These are phyloP conservation scores for Ceyx erithaca DNA, from an alignment of 2,797 vertebrate species.

Conservation along the genomic window DNA sequence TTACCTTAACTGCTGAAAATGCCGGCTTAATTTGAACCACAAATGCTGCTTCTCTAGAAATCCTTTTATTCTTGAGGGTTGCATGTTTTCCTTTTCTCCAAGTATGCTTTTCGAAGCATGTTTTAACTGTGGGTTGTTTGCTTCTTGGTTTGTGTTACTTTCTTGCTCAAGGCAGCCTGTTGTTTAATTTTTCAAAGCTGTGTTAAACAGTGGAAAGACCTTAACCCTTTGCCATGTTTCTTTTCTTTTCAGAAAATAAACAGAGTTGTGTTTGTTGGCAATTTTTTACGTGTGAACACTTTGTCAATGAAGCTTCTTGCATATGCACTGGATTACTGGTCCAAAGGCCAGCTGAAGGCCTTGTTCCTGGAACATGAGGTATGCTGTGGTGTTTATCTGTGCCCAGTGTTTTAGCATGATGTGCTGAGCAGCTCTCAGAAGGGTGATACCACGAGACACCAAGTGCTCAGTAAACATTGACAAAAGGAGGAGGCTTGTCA, in stretches of 20 bases:
- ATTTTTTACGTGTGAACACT: constrained; percentile 87
- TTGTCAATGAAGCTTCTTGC: constrained; percentile 88
- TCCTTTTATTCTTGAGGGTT: not conserved
- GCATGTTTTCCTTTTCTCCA: not conserved
- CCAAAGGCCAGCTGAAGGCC: constrained; percentile 85
- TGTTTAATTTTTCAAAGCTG: constrained; percentile 5
- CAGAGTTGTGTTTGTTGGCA: constrained; percentile 87
- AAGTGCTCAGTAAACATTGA: not conserved
- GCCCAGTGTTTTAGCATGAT: not conserved
- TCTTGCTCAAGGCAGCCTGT: not conserved
- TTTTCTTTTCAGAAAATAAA: constrained; percentile 83
- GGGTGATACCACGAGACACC: not conserved
- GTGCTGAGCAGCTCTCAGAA: not conserved
- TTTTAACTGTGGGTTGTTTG: not conserved
- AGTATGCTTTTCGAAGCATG: not conserved
- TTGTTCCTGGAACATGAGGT: constrained; percentile 88
- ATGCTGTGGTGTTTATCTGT: not conserved
- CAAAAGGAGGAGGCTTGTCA: not conserved
- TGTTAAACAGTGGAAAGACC: not conserved
- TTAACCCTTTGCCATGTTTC: constrained; percentile 12
- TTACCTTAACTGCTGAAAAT: not conserved
- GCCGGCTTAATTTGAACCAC: not conserved
- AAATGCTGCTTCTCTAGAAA: not conserved
- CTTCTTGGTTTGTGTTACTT: not conserved
- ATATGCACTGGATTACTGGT: constrained; percentile 88